phyloP scores from a whole-genome alignment of 2,888 invertebrate species.

The Noctua janthe region DNA sequence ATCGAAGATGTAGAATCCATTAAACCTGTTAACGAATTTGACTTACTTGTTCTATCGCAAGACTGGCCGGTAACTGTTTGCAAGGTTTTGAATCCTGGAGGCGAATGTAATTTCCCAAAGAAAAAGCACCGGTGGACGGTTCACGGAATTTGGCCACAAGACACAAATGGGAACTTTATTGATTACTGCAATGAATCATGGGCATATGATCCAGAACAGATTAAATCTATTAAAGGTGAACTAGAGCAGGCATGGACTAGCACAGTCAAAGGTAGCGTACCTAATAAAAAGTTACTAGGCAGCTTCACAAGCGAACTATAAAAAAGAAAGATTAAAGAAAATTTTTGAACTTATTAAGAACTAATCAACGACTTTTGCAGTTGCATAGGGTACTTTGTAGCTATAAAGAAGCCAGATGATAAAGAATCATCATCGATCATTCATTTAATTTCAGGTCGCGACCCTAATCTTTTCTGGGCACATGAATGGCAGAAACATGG shows the following conservation, averaged over 20 bases:
- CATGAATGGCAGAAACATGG: constrained; percentile 20
- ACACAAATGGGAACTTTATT: neutral
- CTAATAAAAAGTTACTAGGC: neutral
- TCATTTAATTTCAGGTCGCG: neutral
- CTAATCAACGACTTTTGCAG: no score
- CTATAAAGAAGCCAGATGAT: neutral
- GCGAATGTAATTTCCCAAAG: neutral
- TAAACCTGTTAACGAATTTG: neutral
- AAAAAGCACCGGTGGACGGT: constrained; percentile 26
- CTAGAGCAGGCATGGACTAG: no score
- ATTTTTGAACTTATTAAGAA: no score
- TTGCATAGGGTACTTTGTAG: no score
- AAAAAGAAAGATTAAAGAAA: no score
- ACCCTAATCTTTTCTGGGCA: neutral
- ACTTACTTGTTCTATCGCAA: neutral
- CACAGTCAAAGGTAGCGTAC: neutral
- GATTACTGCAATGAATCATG: constrained; percentile 12
- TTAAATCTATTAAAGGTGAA: constrained; percentile 1
- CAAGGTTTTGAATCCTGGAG: neutral
- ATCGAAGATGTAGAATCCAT: neutral
- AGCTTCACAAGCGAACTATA: neutral
- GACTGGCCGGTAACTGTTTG: constrained; percentile 16
- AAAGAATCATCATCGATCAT: neutral
- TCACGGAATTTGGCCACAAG: constrained; percentile 35
- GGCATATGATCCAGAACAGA: constrained; percentile 11